These are phyloP conservation scores for Drosophila santomea DNA, from an alignment of 1,140 invertebrate genomes.

Conservation along the genomic window DNA sequence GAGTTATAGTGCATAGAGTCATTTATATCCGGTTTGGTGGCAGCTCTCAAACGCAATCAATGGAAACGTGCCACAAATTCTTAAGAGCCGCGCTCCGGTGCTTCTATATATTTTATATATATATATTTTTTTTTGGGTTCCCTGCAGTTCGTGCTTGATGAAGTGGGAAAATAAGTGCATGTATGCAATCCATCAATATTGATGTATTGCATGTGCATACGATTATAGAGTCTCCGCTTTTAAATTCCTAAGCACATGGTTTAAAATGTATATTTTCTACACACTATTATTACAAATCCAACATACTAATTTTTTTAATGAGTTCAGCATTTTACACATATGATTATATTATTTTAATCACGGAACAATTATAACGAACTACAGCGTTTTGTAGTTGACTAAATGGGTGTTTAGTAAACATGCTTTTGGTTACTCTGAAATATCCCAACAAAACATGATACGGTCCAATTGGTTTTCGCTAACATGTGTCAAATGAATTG, in stretches of 20 bases:
- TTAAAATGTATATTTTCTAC: neutral
- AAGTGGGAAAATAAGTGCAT: conserved; percentile 44
- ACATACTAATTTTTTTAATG: too few species aligned
- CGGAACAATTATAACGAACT: too few species aligned
- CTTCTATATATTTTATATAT: neutral
- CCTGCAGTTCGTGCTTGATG: conserved; percentile 29
- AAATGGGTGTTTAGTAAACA: neutral
- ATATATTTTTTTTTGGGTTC: conserved; percentile 4
- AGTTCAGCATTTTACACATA: too few species aligned
- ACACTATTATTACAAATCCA: too few species aligned
- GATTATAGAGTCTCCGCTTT: neutral
- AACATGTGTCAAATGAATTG: neutral
- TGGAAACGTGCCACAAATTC: conserved; percentile 32
- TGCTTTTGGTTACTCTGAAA: neutral
- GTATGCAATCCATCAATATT: conserved; percentile 26
- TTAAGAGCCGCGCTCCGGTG: conserved; percentile 7
- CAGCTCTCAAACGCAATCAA: conserved; percentile 50
- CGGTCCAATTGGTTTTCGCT: neutral
- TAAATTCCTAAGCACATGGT: neutral
- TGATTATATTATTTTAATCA: neutral
- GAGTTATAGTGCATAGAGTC: conserved; percentile 57
- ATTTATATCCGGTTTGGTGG: conserved; percentile 31
- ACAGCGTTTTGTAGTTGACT: neutral
- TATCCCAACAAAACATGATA: neutral
- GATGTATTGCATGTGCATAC: conserved; percentile 15